These are phyloP conservation scores for Hypotaenidia okinawae DNA, from an alignment of 2,797 vertebrate species.

Conservation along the genomic window DNA sequence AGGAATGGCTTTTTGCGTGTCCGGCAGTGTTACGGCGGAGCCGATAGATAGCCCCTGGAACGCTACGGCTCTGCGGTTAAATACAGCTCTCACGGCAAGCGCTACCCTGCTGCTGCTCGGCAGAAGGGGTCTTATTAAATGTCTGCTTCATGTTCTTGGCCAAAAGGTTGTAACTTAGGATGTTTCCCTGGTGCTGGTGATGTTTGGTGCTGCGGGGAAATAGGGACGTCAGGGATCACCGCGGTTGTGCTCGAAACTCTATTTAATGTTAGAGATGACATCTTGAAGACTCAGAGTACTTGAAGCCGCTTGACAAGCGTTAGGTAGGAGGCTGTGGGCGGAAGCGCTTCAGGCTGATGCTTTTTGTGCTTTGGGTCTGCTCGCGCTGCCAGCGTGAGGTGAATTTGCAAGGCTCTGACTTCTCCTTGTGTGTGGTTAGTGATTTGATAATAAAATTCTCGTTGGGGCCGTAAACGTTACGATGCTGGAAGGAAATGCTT, in stretches of 20 bases:
- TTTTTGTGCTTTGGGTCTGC: background rate
- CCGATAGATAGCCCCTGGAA: background rate
- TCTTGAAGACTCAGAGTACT: background rate
- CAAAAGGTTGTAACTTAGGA: background rate
- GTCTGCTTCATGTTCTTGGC: background rate
- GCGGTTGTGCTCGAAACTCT: background rate
- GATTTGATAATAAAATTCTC: background rate
- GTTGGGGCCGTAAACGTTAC: background rate
- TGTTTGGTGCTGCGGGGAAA: background rate
- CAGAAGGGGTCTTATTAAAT: background rate
- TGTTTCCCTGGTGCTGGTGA: background rate
- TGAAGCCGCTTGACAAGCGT: slow-evolving; percentile 7
- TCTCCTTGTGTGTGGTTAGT: background rate
- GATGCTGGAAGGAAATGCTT: slow-evolving; percentile 45
- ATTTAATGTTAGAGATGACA: background rate
- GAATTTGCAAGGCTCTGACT: background rate
- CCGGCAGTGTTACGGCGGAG: background rate
- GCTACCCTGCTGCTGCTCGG: background rate
- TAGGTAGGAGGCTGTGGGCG: slow-evolving; percentile 29
- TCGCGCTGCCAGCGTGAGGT: accelerated
- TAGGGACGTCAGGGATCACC: background rate
- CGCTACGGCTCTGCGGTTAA: background rate
- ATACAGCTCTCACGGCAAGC: background rate
- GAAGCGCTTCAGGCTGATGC: background rate
- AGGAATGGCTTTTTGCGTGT: background rate